These are phyloP conservation scores for Agriopis aurantiaria DNA, from an alignment of 2,888 invertebrate genomes.

Conservation along the genomic window DNA sequence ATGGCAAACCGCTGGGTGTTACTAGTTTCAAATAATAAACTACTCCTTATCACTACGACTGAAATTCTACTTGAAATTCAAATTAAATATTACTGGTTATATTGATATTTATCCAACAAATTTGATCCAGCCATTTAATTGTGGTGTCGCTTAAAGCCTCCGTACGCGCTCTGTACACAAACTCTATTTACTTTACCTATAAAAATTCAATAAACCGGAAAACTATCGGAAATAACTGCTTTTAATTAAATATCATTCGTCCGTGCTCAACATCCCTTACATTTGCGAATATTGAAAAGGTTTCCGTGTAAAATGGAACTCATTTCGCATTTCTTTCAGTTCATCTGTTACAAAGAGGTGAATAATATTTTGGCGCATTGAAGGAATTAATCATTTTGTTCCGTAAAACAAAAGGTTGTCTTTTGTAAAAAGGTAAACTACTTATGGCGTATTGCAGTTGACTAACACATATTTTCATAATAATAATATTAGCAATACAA, in stretches of 20 bases:
- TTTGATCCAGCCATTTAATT: slow-evolving; percentile 47
- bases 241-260: slow-evolving; percentile 73
- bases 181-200: slow-evolving; percentile 76
- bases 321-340: slow-evolving; percentile 23
- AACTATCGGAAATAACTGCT: slow-evolving; percentile 77
- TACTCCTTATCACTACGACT: background rate
- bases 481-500: too few relatives aligned
- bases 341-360: slow-evolving; percentile 10
- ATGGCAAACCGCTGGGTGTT: too few relatives aligned
- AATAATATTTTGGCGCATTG: slow-evolving; percentile 14
- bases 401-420: slow-evolving; percentile 17
- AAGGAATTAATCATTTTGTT: slow-evolving; percentile 14
- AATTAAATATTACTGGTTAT: slow-evolving; percentile 52
- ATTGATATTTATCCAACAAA: slow-evolving; percentile 51
- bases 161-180: slow-evolving; percentile 61
- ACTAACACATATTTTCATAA: too few relatives aligned
- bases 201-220: slow-evolving; percentile 79
- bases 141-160: slow-evolving; percentile 50
- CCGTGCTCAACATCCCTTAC: slow-evolving; percentile 35
- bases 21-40: background rate
- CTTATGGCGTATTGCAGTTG: background rate
- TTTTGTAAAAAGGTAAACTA: background rate
- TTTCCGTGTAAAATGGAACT: slow-evolving; percentile 29
- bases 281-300: slow-evolving; percentile 28
- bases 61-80: slow-evolving; percentile 25